Percentiles rank a stretch among this genome's conserved stretches.
phyloP scores from a whole-genome alignment of 2,113 vertebrate genomes.

The Podilymbus podiceps region DNA sequence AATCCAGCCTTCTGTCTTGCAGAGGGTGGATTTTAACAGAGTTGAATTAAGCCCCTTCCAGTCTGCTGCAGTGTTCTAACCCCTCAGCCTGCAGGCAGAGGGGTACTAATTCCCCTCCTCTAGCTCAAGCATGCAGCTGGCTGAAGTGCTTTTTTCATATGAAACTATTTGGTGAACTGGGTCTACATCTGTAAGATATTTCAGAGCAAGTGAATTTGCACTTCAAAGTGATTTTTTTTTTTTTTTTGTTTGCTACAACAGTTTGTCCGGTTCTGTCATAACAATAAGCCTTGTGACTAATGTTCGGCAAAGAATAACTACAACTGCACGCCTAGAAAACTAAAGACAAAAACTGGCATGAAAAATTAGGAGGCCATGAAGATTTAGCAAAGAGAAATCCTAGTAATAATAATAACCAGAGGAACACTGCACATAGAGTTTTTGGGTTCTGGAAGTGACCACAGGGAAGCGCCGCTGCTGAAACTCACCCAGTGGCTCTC shows the following conservation, averaged over 20 bases:
- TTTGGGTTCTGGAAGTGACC: neutral
- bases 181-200: neutral
- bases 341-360: neutral
- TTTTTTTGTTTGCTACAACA: neutral
- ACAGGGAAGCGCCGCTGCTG: neutral
- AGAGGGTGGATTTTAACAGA: neutral
- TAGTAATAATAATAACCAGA: neutral
- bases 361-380: neutral
- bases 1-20: neutral
- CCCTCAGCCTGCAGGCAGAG: neutral
- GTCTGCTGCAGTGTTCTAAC: neutral
- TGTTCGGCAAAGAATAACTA: neutral
- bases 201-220: neutral
- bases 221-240: neutral
- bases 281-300: neutral
- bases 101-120: neutral
- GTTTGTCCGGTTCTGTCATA: neutral
- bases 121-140: neutral
- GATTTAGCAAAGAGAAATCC: neutral
- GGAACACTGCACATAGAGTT: neutral
- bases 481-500: conserved; percentile 24
- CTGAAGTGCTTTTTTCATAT: neutral
- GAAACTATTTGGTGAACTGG: neutral
- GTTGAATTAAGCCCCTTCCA: neutral
- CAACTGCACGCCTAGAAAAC: neutral